Evolutionary conservation across 2,797 vertebrate genomes (phyloP).

Genomic region (Trachops cirrhosus): DNA sequence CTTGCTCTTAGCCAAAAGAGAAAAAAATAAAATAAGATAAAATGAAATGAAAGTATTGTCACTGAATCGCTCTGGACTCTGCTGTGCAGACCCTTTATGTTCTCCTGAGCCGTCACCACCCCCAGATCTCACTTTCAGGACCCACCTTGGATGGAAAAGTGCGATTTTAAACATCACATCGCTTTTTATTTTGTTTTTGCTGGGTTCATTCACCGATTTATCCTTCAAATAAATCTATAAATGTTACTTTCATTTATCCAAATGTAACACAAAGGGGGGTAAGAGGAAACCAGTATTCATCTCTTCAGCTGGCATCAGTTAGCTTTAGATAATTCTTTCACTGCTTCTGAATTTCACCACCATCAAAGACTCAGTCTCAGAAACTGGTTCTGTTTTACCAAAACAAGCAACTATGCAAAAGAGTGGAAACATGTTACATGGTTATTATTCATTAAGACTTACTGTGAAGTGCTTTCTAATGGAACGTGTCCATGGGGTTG

Average conservation of each 20-base stretch:
- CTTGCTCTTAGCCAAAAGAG: too few species aligned
- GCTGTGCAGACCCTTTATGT: background rate
- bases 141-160: background rate
- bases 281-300: background rate
- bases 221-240: background rate
- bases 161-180: background rate
- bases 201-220: background rate
- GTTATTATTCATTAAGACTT: background rate
- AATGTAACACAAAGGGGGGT: background rate
- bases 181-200: background rate
- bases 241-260: background rate
- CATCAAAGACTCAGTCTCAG: background rate
- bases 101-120: background rate
- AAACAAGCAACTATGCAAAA: background rate
- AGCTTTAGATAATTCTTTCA: background rate
- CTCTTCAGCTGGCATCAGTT: background rate
- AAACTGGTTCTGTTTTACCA: background rate
- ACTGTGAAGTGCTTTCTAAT: background rate
- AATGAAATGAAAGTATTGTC: background rate
- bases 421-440: background rate
- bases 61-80: background rate
- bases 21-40: too few species aligned
- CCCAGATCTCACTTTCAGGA: background rate
- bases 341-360: background rate
- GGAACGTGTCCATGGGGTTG: background rate